phyloP scores from a whole-genome alignment of 2,888 invertebrate species.

The Deroplatys truncata region DNA sequence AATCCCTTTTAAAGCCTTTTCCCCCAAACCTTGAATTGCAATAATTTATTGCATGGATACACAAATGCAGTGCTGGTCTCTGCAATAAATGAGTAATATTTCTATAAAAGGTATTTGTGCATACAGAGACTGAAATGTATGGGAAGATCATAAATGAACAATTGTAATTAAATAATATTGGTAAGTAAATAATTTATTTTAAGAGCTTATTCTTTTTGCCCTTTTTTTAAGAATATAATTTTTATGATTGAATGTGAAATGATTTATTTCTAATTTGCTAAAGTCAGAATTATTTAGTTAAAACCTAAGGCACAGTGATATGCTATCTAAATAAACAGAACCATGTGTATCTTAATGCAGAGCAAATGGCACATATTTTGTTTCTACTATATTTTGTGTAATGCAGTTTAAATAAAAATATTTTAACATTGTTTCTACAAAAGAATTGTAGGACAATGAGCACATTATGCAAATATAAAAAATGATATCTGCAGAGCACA shows the following conservation, averaged over 20 bases:
- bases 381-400: not conserved
- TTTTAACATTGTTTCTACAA: not conserved
- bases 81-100: not conserved
- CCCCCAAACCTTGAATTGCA: not conserved
- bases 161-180: not conserved
- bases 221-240: not conserved
- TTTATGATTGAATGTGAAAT: not conserved
- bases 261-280: not conserved
- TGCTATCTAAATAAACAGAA: not conserved
- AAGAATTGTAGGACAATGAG: not conserved
- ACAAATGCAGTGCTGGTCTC: not conserved
- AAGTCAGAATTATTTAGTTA: not conserved
- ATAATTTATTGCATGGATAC: not conserved
- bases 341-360: not conserved
- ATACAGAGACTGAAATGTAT: not conserved
- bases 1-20: not conserved
- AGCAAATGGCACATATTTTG: not conserved
- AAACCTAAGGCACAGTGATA: not conserved
- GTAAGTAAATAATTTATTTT: not conserved
- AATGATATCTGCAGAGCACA: not conserved
- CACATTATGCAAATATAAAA: not conserved
- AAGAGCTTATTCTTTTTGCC: not conserved
- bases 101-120: not conserved
- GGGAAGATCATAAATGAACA: not conserved
- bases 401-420: not conserved